Evolutionary conservation across 2,113 vertebrate genomes (phyloP).

Genomic region (Nestor notabilis): DNA sequence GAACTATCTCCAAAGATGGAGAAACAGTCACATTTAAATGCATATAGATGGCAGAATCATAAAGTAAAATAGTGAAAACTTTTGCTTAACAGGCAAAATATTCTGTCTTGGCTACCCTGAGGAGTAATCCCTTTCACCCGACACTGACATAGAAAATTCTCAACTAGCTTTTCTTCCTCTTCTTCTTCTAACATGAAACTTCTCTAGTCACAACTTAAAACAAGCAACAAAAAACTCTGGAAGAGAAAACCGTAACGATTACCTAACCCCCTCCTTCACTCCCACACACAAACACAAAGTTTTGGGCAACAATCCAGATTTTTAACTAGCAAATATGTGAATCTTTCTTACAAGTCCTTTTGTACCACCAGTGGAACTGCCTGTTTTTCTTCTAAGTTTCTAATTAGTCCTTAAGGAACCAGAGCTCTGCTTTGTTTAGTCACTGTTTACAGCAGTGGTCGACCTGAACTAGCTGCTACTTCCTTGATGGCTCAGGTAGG

Average conservation of each 20-base stretch:
- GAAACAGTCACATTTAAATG: neutral
- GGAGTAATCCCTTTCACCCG: neutral
- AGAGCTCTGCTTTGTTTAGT: neutral
- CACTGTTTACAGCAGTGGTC: neutral
- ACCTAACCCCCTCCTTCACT: neutral
- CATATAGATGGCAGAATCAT: neutral
- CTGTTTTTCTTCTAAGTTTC: constrained; percentile 16
- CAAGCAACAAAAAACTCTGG: neutral
- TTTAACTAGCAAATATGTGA: constrained; percentile 20
- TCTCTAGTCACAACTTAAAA: neutral
- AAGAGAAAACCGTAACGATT: neutral
- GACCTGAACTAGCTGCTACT: neutral
- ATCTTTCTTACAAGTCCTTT: neutral
- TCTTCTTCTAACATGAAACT: neutral
- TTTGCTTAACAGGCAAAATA: neutral
- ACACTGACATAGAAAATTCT: neutral
- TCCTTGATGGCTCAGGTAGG: neutral
- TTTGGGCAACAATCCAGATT: constrained; percentile 19
- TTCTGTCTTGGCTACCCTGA: neutral
- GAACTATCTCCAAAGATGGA: neutral
- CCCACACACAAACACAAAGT: neutral
- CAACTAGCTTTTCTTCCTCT: neutral
- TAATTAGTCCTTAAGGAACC: neutral
- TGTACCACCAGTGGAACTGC: neutral
- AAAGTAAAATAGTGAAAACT: neutral